These are phyloP conservation scores for Paedocypris sp. DNA, from an alignment of 2,113 vertebrate species.

Conservation along the genomic window DNA sequence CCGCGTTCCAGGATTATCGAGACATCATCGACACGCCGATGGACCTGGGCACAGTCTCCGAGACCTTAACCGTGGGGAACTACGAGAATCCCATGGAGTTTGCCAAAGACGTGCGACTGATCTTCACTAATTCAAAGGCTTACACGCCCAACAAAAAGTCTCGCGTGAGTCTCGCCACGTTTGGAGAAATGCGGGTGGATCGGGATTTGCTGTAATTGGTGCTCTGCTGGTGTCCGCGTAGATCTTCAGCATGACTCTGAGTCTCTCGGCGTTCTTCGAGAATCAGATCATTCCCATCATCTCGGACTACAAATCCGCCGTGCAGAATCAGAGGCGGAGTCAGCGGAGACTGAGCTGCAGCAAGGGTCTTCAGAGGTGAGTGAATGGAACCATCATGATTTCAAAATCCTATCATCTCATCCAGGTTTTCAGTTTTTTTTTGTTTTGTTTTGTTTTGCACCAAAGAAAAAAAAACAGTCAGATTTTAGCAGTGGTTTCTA, in stretches of 20 bases:
- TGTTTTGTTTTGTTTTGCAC: background rate
- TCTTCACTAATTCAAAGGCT: slow-evolving; percentile 95
- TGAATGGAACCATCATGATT: too few species aligned
- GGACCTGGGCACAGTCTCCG: slow-evolving; percentile 89
- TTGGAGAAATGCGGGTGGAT: background rate
- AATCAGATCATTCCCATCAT: slow-evolving; percentile 82
- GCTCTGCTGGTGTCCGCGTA: slow-evolving; percentile 37
- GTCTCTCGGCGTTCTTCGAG: slow-evolving; percentile 91
- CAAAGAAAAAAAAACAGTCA: too few species aligned
- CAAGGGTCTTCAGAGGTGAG: slow-evolving; percentile 63
- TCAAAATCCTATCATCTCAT: too few species aligned
- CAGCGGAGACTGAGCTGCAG: slow-evolving; percentile 69
- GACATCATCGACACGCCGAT: slow-evolving; percentile 88
- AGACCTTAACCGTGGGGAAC: slow-evolving; percentile 77
- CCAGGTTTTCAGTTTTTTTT: background rate
- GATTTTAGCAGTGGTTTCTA: too few species aligned
- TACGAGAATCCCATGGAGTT: slow-evolving; percentile 92
- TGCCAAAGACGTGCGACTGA: slow-evolving; percentile 86
- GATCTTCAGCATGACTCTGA: slow-evolving; percentile 95
- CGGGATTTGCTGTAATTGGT: background rate
- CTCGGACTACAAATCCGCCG: slow-evolving; percentile 82
- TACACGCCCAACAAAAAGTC: slow-evolving; percentile 98
- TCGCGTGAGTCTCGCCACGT: slow-evolving; percentile 62
- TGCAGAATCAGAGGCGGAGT: slow-evolving; percentile 76
- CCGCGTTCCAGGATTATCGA: slow-evolving; percentile 72